phyloP scores from a whole-genome alignment of 2,888 invertebrate species.

The Orthonevra nobilis region DNA sequence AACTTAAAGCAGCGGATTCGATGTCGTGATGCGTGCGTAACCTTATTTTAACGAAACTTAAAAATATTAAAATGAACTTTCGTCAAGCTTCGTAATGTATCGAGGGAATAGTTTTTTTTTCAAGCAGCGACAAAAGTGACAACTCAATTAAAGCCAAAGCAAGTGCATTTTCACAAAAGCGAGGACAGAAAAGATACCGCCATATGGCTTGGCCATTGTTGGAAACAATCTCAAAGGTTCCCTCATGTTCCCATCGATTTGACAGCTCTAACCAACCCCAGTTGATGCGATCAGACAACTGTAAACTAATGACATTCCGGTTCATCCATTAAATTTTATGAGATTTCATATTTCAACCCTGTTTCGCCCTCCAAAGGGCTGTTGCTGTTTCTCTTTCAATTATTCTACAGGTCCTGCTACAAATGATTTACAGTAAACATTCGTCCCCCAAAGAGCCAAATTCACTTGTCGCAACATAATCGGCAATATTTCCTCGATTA shows the following conservation, averaged over 20 bases:
- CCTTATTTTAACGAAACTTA: no score
- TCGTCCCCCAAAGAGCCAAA: constrained; percentile 71
- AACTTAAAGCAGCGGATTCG: no score
- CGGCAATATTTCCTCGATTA: constrained; percentile 78
- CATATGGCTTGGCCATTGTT: constrained; percentile 28
- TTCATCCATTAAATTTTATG: constrained; percentile 66
- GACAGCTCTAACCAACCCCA: constrained; percentile 25
- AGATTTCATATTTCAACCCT: constrained; percentile 70
- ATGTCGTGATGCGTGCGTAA: no score
- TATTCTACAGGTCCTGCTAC: constrained; percentile 61
- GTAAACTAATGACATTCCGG: constrained; percentile 77
- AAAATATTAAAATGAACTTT: no score
- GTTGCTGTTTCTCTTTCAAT: constrained; percentile 44
- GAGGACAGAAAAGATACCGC: constrained; percentile 8
- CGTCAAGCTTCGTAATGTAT: no score
- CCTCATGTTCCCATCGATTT: constrained; percentile 33
- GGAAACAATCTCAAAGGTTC: not conserved
- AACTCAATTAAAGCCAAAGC: constrained; percentile 51
- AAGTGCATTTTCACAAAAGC: no score
- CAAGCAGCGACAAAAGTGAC: no score
- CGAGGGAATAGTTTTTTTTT: no score
- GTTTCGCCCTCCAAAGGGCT: constrained; percentile 66
- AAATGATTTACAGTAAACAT: constrained; percentile 56
- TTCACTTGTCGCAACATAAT: constrained; percentile 78
- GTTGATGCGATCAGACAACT: constrained; percentile 75